Conservation (phyloP, 2,888 invertebrate species). For the Fabriciana adippe region DNA sequence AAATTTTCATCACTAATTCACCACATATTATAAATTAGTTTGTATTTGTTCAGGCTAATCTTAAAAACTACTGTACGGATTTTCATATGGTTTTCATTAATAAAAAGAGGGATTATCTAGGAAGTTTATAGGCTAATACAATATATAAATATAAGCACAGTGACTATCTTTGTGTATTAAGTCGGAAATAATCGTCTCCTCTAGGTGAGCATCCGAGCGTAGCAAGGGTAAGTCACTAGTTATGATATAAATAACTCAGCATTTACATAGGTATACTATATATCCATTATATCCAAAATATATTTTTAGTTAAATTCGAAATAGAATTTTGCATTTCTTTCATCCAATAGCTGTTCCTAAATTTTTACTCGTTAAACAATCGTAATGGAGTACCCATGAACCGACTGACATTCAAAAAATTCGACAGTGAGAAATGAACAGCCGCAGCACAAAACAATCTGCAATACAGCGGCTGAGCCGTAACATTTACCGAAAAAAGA, state of each 20-base stretch:
- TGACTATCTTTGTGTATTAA: too few species aligned
- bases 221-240: not conserved
- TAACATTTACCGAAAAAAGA: constrained; percentile 64
- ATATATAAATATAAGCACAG: too few species aligned
- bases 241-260: constrained; percentile 4
- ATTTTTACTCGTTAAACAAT: constrained; percentile 31
- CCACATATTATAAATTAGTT: too few species aligned
- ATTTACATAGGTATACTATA: not conserved
- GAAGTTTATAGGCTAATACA: too few species aligned
- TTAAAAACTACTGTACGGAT: too few species aligned
- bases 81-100: too few species aligned
- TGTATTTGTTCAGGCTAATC: too few species aligned
- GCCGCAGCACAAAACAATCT: constrained; percentile 54
- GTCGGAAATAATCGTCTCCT: too few species aligned
- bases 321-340: constrained; percentile 25
- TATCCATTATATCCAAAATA: constrained; percentile 3
- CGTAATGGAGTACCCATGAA: constrained; percentile 36
- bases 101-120: too few species aligned
- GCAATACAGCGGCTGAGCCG: constrained; percentile 55
- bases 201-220: too few species aligned
- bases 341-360: constrained; percentile 22
- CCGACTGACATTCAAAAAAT: constrained; percentile 53
- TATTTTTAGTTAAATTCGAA: constrained; percentile 2
- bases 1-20: too few species aligned
- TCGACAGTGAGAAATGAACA: constrained; percentile 64